Evolutionary conservation across 2,797 vertebrate species (phyloP).

Genomic region (Cyprinella venusta): DNA sequence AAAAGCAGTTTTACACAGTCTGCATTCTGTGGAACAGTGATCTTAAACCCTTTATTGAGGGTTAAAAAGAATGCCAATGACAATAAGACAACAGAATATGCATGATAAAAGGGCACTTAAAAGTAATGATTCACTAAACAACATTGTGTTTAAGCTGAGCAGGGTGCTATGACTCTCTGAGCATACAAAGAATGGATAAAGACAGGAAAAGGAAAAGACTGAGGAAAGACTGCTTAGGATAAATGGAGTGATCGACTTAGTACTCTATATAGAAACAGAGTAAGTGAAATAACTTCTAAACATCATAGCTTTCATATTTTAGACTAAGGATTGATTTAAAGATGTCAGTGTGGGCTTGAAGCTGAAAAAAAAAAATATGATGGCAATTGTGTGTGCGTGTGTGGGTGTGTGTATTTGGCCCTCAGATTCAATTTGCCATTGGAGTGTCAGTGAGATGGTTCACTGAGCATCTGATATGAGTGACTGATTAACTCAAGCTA

Average conservation of each 20-base stretch:
- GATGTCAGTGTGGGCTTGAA: constrained; percentile 14
- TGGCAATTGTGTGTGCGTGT: constrained; percentile 58
- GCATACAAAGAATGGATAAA: constrained; percentile 41
- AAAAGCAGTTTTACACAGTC: constrained; percentile 15
- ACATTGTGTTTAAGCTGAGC: constrained; percentile 61
- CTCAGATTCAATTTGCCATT: constrained; percentile 74
- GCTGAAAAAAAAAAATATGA: constrained; percentile 60
- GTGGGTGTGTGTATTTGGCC: constrained; percentile 58
- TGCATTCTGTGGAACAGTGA: constrained; percentile 18
- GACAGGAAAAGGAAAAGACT: constrained; percentile 12
- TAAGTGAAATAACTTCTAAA: not conserved
- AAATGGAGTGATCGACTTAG: constrained; percentile 23
- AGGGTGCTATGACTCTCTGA: constrained; percentile 51
- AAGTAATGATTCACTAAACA: constrained; percentile 52
- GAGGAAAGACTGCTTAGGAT: constrained; percentile 16
- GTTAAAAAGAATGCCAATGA: constrained; percentile 42
- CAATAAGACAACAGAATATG: constrained; percentile 57
- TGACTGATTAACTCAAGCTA: constrained; percentile 72
- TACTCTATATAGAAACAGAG: not conserved
- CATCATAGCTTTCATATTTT: not conserved
- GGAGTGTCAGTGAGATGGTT: constrained; percentile 68
- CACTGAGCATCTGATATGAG: constrained; percentile 67
- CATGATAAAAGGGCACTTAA: constrained; percentile 60
- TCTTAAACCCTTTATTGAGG: constrained; percentile 43
- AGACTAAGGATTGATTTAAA: constrained; percentile 41